Evolutionary conservation across 1,140 invertebrate species (phyloP), one percentile per base, ranked within the genome.

Genomic region (Trichonephila clavata): DNA sequence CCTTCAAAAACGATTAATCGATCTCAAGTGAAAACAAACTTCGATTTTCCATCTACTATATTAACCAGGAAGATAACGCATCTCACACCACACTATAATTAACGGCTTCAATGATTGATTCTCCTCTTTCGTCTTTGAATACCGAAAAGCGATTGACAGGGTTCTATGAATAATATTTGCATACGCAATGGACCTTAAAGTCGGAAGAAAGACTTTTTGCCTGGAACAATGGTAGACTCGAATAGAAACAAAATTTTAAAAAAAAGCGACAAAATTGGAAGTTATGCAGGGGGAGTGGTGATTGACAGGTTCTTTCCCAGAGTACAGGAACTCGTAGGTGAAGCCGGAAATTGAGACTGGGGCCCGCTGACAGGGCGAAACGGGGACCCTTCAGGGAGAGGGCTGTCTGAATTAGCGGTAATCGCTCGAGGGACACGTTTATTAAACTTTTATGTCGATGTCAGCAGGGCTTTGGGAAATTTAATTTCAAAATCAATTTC

Each of bases 381-480:
- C 32, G 71, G 71, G 1, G 32, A 14, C 71, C 68, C 27, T 39
- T 13, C 71, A 0, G 14, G 7, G 71, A 27, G 68, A 77, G 68
- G 27, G n/a, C 65, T 24, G 24, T 68, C 24, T 68, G 71, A 77
- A 77, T 77, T 77, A 77, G 18, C 27, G 27, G 6, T 77, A 77
- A 77, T 77, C 27, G 71, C 71, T 77, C 27, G 3, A 39, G 71
- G 71, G 71, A 32, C 24, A 18, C 71, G 71, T 77, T 77, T 77
- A 77, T 77, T 77, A 77, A 77, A 77, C 24, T 77, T 77, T 77
- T 32, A 20, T 39, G 5, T 6, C 27, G 27, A 0, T 27, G 27
- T 77, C 71, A 77, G 71, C 71, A 77, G 32, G 71, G 71, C 27
- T 77, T 77, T 18, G 39, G 27, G 27, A 77, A 77, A 77, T 39